Percentiles rank a stretch among this genome's conserved stretches.
Conservation (phyloP, 2,888 invertebrate species). For the Bombylius discolor region DNA sequence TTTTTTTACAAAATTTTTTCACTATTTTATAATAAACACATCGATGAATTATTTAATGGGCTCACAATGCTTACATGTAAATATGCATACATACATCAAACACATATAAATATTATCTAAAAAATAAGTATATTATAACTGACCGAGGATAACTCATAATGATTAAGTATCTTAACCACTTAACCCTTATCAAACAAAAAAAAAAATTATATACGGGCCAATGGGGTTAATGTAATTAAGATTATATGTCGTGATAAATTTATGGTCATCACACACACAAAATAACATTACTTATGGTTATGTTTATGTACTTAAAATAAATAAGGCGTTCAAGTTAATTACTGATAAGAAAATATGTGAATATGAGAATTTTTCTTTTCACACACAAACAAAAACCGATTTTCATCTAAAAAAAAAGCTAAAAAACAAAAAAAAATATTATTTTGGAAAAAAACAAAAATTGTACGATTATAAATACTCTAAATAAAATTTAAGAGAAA, state of each 20-base stretch:
- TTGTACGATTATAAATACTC: too few relatives aligned
- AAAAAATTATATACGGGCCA: not conserved
- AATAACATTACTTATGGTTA: too few relatives aligned
- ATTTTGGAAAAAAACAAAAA: too few relatives aligned
- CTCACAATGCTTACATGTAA: not conserved
- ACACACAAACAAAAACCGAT: too few relatives aligned
- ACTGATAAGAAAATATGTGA: not conserved
- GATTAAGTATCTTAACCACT: not conserved
- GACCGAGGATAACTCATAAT: not conserved
- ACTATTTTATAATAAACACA: not conserved
- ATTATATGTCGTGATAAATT: slow-evolving; percentile 8
- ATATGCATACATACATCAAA: too few relatives aligned
- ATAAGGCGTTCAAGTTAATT: not conserved
- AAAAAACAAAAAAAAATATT: too few relatives aligned
- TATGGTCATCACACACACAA: not conserved
- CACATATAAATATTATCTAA: too few relatives aligned
- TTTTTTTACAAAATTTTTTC: too few relatives aligned
- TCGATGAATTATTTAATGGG: not conserved
- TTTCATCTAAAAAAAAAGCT: too few relatives aligned
- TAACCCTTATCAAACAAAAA: not conserved
- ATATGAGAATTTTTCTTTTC: too few relatives aligned
- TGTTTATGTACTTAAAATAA: too few relatives aligned
- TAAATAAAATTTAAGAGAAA: too few relatives aligned
- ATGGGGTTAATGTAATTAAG: slow-evolving; percentile 5
- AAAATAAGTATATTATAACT: not conserved